Conservation (phyloP, 2,113 vertebrate genomes). For the Todiramphus saurophagus region DNA sequence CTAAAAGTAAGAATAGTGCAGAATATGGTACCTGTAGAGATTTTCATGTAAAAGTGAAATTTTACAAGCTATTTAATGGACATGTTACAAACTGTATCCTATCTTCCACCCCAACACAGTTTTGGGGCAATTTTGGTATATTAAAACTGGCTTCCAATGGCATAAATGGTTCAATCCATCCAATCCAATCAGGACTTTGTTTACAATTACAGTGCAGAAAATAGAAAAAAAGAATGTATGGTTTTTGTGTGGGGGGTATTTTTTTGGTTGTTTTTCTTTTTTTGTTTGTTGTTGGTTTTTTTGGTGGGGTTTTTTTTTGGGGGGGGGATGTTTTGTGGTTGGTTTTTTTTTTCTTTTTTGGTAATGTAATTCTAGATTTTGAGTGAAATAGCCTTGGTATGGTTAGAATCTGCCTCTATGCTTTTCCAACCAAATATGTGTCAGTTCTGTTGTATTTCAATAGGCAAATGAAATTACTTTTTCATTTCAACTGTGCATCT, state of each 20-base stretch:
- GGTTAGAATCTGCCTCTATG: background rate
- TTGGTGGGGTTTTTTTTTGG: background rate
- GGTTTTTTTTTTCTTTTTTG: background rate
- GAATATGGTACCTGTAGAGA: background rate
- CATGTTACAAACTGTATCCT: background rate
- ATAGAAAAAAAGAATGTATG: background rate
- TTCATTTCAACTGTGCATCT: background rate
- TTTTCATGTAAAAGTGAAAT: background rate
- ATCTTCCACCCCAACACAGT: background rate
- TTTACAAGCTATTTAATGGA: background rate
- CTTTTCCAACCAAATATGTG: background rate
- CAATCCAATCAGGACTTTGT: background rate
- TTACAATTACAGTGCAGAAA: background rate
- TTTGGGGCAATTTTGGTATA: background rate
- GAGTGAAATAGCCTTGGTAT: background rate
- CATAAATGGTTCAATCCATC: background rate
- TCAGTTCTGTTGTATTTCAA: conserved; percentile 33
- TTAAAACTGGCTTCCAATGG: background rate
- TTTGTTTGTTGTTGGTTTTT: background rate
- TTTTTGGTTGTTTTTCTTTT: no score
- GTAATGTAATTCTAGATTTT: background rate
- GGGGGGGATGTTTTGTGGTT: no score
- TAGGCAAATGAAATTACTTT: conserved; percentile 26
- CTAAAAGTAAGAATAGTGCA: background rate
- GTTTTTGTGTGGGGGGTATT: no score